Conservation (phyloP, 2,113 vertebrate genomes). For the Apistogramma diplotaenia region DNA sequence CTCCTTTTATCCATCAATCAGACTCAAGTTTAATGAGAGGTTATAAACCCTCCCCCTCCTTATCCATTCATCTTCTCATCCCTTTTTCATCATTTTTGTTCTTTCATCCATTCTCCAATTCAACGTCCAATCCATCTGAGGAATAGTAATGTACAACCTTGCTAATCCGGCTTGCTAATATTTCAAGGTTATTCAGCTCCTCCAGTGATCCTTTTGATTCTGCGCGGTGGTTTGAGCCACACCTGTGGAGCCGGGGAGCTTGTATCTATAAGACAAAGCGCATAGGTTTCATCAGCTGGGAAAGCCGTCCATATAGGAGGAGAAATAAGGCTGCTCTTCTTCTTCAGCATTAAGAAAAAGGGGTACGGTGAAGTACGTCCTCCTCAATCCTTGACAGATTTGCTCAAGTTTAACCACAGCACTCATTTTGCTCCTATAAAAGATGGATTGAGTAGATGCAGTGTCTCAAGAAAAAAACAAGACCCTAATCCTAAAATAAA, state of each 20-base stretch:
- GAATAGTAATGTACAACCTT: conserved; percentile 63
- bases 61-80: conserved; percentile 62
- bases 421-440: background rate
- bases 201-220: conserved; percentile 26
- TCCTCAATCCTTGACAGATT: background rate
- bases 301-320: background rate
- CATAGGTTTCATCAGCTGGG: background rate
- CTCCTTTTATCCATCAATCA: conserved; percentile 63
- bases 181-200: conserved; percentile 56
- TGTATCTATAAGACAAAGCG: background rate
- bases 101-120: conserved; percentile 49
- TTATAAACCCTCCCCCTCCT: conserved; percentile 52
- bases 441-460: background rate
- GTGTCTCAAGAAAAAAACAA: background rate
- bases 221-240: conserved; percentile 3
- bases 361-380: background rate
- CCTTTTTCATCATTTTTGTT: conserved; percentile 53
- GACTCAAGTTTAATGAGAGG: conserved; percentile 62
- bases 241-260: background rate
- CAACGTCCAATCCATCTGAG: conserved; percentile 21
- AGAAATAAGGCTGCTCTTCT: background rate
- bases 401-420: background rate
- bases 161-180: conserved; percentile 41
- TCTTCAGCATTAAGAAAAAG: background rate
- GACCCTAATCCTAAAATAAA: too few species aligned